A percentile compares a stretch with the other conserved stretches of the same genome.
phyloP scores from a whole-genome alignment of 2,888 invertebrate genomes.

The Drosophila meridiana region DNA sequence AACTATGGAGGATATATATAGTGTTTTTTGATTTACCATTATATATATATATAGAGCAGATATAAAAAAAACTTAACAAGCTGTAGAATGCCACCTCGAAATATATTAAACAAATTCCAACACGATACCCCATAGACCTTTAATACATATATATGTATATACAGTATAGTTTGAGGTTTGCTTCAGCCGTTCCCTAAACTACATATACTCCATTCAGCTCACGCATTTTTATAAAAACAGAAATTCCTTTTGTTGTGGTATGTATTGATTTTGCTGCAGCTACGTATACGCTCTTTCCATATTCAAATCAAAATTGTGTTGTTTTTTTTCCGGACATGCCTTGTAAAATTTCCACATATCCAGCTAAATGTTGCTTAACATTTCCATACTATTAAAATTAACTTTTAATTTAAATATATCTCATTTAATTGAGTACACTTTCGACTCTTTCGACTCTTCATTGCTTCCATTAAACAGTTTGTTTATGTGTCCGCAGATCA shows the following conservation, averaged over 20 bases:
- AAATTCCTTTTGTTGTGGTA: conserved; percentile 3
- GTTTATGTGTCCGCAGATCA: conserved; percentile 30
- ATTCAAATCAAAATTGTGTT: neutral
- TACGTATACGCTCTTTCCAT: neutral
- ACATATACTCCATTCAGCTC: neutral
- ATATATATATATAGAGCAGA: too few relatives aligned
- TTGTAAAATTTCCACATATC: too few relatives aligned
- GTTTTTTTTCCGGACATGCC: too few relatives aligned
- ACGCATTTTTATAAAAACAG: neutral
- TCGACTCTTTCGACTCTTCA: neutral
- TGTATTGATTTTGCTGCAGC: conserved; percentile 30
- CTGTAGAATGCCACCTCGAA: too few relatives aligned
- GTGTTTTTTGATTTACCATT: too few relatives aligned
- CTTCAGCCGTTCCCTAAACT: too few relatives aligned
- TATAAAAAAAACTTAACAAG: too few relatives aligned
- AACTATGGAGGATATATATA: too few relatives aligned
- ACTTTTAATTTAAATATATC: neutral
- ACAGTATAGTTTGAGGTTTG: too few relatives aligned
- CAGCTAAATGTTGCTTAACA: neutral
- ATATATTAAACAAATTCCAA: too few relatives aligned
- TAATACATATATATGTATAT: too few relatives aligned
- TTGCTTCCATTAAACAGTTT: neutral
- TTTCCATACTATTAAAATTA: neutral
- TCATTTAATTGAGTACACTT: conserved; percentile 1
- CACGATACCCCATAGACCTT: too few relatives aligned